phyloP scores from a whole-genome alignment of 1,140 invertebrate genomes.

The Calosoma granatense region DNA sequence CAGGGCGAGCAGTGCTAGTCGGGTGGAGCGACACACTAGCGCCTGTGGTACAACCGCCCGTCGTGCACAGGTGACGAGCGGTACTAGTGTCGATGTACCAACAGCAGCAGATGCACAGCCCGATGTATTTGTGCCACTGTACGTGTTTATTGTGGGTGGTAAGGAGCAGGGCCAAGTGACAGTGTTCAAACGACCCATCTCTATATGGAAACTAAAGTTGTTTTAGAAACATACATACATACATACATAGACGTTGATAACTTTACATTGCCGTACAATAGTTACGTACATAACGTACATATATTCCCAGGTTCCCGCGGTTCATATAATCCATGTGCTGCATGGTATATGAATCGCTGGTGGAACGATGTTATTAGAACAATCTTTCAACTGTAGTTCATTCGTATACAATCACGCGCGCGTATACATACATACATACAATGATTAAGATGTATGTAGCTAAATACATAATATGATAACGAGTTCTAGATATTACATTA shows the following conservation, averaged over 20 bases:
- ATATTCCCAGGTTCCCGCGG: background rate
- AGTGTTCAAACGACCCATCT: conserved; percentile 53
- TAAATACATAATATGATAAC: no score
- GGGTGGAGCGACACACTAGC: conserved; percentile 37
- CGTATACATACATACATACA: no score
- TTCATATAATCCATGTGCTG: no score
- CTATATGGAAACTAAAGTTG: conserved; percentile 55
- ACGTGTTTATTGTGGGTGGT: conserved; percentile 52
- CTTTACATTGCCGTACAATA: background rate
- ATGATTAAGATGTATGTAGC: no score
- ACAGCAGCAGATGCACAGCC: conserved; percentile 11
- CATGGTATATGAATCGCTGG: no score
- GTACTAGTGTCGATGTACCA: background rate
- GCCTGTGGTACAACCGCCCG: conserved; percentile 12
- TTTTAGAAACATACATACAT: conserved; percentile 24
- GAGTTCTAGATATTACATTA: no score
- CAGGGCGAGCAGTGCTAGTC: conserved; percentile 36
- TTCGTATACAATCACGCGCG: no score
- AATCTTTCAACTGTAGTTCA: no score
- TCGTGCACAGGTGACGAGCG: background rate
- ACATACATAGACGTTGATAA: background rate
- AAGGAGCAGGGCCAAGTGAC: conserved; percentile 57
- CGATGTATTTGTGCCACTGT: conserved; percentile 41
- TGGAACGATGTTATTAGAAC: no score
- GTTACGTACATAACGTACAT: background rate